Percentiles rank a stretch among this genome's conserved stretches.
These are phyloP conservation scores for Laterallus jamaicensis DNA, from an alignment of 2,113 vertebrate genomes.

Conservation along the genomic window DNA sequence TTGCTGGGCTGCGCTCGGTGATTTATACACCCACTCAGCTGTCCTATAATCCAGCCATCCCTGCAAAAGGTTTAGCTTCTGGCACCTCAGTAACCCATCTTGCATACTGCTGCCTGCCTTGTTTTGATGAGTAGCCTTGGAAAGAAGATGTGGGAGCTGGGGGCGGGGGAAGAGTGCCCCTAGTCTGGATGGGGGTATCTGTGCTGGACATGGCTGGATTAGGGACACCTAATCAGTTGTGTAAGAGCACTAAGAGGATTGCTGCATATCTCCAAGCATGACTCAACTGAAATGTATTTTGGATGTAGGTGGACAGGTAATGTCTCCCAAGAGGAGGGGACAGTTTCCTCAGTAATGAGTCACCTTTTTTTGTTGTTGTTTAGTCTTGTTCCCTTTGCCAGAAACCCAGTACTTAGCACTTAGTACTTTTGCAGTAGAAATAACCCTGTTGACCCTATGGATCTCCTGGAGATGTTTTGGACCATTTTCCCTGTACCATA, in stretches of 20 bases:
- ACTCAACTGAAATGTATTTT: slow-evolving; percentile 64
- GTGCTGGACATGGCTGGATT: slow-evolving; percentile 23
- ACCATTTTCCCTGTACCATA: not conserved
- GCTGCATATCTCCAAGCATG: slow-evolving; percentile 25
- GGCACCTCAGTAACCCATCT: not conserved
- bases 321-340: slow-evolving; percentile 25
- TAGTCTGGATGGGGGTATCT: not conserved
- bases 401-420: not conserved
- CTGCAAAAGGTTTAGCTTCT: not conserved
- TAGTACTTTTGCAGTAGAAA: not conserved
- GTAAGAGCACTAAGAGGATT: slow-evolving; percentile 59
- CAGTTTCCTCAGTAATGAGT: not conserved
- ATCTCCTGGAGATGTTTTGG: not conserved
- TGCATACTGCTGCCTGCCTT: not conserved
- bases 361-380: not conserved
- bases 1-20: not conserved
- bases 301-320: slow-evolving; percentile 59
- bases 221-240: slow-evolving; percentile 34
- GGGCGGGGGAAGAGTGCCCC: not conserved
- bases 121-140: not conserved
- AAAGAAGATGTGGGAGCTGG: not conserved
- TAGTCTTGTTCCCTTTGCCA: slow-evolving; percentile 5
- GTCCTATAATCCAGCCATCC: slow-evolving; percentile 8
- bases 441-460: not conserved
- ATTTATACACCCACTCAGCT: not conserved